phyloP scores from a whole-genome alignment of 92 coral and sea anemone species.

The Heteractis magnifica region DNA sequence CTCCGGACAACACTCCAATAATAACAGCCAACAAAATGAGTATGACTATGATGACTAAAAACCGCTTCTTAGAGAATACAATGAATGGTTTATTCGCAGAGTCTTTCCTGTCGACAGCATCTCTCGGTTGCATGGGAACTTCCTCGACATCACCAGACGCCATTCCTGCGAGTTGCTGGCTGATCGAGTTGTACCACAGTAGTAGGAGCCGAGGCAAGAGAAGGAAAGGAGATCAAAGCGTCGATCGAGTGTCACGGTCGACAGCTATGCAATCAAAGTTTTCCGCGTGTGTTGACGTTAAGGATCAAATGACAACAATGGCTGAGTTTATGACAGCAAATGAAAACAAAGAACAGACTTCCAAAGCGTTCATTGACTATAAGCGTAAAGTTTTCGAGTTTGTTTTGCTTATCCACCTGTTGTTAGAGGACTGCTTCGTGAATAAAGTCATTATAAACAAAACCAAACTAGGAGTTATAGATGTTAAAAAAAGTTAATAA shows the following conservation, averaged over 20 bases:
- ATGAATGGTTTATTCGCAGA: not conserved
- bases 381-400: no score
- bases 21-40: conserved; percentile 54
- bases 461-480: not conserved
- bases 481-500: not conserved
- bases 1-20: conserved; percentile 80
- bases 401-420: not conserved
- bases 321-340: not conserved
- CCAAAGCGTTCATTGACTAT: not conserved
- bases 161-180: conserved; percentile 1
- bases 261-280: not conserved
- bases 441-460: not conserved
- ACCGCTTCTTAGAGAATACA: conserved; percentile 40
- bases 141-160: conserved; percentile 31
- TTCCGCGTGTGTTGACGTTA: not conserved
- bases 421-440: not conserved
- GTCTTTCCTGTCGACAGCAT: not conserved
- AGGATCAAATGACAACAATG: not conserved
- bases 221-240: not conserved
- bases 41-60: conserved; percentile 43
- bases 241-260: not conserved
- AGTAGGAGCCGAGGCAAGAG: not conserved
- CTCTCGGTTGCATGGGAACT: conserved; percentile 38
- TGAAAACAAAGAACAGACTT: not conserved
- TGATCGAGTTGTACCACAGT: not conserved